Percentiles rank a stretch among this genome's conserved stretches.
Conservation (phyloP, 2,888 invertebrate genomes). For the Liopterus haemorrhoidalis region DNA sequence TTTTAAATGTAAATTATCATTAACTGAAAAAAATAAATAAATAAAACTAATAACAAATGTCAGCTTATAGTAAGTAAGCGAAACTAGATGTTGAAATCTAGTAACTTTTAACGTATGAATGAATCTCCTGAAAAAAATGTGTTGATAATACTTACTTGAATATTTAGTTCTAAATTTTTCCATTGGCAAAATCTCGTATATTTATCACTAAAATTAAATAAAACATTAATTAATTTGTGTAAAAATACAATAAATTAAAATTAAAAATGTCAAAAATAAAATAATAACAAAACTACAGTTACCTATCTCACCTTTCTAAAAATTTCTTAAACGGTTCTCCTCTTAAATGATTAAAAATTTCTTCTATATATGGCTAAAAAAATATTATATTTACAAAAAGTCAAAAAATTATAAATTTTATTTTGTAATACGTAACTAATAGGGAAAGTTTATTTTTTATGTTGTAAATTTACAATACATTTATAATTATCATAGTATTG, state of each 20-base stretch:
- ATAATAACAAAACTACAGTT: constrained; percentile 19
- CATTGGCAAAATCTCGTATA: constrained; percentile 99
- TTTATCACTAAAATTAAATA: constrained; percentile 78
- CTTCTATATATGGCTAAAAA: constrained; percentile 94
- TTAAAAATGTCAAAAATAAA: constrained; percentile 18
- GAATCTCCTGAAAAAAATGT: too few relatives aligned
- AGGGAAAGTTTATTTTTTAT: too few relatives aligned
- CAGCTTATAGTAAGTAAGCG: too few relatives aligned
- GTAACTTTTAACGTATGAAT: too few relatives aligned
- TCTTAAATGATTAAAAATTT: constrained; percentile 95
- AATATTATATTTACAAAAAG: constrained; percentile 19
- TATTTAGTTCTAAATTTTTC: constrained; percentile 99
- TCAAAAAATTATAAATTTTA: constrained; percentile 20
- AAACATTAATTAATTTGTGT: constrained; percentile 21
- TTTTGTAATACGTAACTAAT: constrained; percentile 6
- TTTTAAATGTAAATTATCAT: constrained; percentile 13
- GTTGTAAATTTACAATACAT: too few relatives aligned
- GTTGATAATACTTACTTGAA: constrained; percentile 69
- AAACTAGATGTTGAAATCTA: too few relatives aligned
- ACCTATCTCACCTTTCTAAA: constrained; percentile 81
- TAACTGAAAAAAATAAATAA: constrained; percentile 8
- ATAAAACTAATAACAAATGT: constrained; percentile 11
- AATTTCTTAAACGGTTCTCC: constrained; percentile 97
- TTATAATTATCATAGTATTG: too few relatives aligned
- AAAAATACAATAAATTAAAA: constrained; percentile 27